These are phyloP conservation scores for Monarcha castaneiventris DNA, from an alignment of 2,113 vertebrate genomes.

Conservation along the genomic window DNA sequence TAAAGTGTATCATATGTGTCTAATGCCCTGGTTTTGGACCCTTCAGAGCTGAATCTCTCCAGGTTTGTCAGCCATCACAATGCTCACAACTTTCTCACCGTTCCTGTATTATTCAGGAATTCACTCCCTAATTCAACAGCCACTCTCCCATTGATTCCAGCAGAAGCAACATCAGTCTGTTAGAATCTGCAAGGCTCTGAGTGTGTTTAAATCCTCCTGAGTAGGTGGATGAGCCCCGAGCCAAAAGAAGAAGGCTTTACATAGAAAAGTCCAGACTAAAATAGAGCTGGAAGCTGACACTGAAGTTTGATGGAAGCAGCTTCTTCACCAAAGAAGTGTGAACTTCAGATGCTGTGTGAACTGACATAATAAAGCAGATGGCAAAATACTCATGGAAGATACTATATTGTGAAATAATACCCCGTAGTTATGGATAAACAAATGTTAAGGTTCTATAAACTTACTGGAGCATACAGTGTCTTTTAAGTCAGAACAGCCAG, in stretches of 20 bases:
- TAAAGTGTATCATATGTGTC: background rate
- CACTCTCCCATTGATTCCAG: background rate
- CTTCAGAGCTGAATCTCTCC: background rate
- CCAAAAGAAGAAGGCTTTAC: background rate
- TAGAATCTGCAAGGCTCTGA: background rate
- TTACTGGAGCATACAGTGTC: conserved; percentile 22
- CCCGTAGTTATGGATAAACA: background rate
- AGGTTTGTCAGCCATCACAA: background rate
- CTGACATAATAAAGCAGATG: background rate
- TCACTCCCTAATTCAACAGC: background rate
- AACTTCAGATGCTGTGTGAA: background rate
- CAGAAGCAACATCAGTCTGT: background rate
- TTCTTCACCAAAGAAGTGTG: background rate
- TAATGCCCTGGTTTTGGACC: background rate
- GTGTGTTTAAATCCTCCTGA: background rate
- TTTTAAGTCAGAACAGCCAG: conserved; percentile 10
- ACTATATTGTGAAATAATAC: background rate
- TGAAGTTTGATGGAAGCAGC: background rate
- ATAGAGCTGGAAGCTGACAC: conserved; percentile 5
- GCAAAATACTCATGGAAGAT: background rate
- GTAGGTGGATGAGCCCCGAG: background rate
- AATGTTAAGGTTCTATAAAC: conserved; percentile 1
- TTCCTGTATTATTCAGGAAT: background rate
- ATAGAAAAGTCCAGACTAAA: background rate
- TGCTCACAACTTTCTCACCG: background rate